Percentiles rank a stretch among this genome's conserved stretches.
phyloP scores from a whole-genome alignment of 1,140 invertebrate species.

The Tetragonula clypearis region DNA sequence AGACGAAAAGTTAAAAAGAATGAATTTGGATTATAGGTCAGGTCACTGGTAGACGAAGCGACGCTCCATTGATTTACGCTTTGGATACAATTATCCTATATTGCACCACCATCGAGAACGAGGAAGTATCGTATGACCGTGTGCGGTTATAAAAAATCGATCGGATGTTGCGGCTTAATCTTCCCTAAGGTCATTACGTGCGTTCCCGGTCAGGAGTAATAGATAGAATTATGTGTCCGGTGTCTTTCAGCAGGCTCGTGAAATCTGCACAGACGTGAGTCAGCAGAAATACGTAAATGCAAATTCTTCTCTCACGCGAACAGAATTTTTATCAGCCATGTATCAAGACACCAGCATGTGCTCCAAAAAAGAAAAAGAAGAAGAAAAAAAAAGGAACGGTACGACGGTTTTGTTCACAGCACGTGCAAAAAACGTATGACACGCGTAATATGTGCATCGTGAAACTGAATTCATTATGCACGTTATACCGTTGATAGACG shows the following conservation, averaged over 20 bases:
- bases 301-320: not conserved
- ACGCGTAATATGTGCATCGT: not conserved
- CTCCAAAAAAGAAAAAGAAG: not conserved
- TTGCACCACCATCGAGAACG: not conserved
- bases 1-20: not conserved
- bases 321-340: not conserved
- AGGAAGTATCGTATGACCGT: slow-evolving; percentile 30
- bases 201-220: slow-evolving; percentile 15
- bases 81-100: not conserved
- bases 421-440: not conserved
- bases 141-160: slow-evolving; percentile 51
- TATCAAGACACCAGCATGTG: no score
- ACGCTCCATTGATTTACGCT: not conserved
- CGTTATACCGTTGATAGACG: not conserved
- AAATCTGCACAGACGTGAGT: not conserved
- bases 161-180: slow-evolving; percentile 53
- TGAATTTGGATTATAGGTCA: not conserved
- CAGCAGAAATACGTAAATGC: not conserved
- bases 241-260: not conserved
- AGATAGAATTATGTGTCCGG: not conserved
- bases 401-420: not conserved
- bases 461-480: not conserved
- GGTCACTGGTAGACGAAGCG: not conserved
- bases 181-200: slow-evolving; percentile 56
- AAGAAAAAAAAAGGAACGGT: not conserved